Evolutionary conservation across 2,888 invertebrate species (phyloP), one percentile per base, ranked within the genome.

Genomic region (Brassicogethes aeneus): DNA sequence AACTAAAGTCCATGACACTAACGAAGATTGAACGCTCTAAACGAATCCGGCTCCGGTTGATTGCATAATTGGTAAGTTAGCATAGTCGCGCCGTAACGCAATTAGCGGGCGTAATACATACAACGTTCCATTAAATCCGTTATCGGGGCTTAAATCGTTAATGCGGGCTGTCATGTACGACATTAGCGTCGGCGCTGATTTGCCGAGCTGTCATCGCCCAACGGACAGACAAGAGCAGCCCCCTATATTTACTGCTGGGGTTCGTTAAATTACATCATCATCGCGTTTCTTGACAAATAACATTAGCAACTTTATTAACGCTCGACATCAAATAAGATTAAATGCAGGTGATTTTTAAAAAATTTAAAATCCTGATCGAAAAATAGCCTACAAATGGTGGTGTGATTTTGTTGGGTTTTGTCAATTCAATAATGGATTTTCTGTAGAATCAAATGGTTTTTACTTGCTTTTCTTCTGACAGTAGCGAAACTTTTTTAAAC

Each of bases 101-200:
- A 63, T 64, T 64, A 63, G 59, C 58, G 53, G 59, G 59, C 54
- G 60, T 60, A 60, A 61, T 60, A 61, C 62, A 59, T 60, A 59
- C 60, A 62, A 56, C 60, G 59, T 62, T 58, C 62, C 61, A 63
- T 64, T 65, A 65, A 65, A 64, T 62, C 64, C 60, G 64, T 64
- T 65, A 65, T 65, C 66, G 60, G 60, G 54, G 56, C 61, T 57
- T 61, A 65, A 65, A 66, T 65, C 66, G 57, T 58, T 64, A 65
- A 65, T 65, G 57, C 61, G 60, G 59, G 60, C 60, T 66, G 66
- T 66, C 65, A 64, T 64, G 65, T 61, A 61, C 60, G 59, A 64
- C 62, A 65, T 65, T 65, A 65, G 60, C 60, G 65, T 66, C 65
- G 55, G 52, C 51, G 58, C 57, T 60, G 62, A 64, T 64, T 63